phyloP scores from a whole-genome alignment of 2,797 vertebrate species.

The Characodon lateralis region DNA sequence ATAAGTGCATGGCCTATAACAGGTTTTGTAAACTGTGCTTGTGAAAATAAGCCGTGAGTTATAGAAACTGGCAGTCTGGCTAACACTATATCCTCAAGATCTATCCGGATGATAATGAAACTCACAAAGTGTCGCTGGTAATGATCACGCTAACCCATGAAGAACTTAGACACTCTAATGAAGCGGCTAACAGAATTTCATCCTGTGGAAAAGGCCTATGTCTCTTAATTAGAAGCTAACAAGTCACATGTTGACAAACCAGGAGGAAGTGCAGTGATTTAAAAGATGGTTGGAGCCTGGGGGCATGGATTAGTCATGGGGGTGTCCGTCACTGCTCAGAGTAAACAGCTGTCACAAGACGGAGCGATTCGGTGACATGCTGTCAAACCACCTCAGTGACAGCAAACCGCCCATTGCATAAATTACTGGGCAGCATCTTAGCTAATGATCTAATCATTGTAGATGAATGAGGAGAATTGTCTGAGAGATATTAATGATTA shows the following conservation, averaged over 20 bases:
- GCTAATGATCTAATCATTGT: constrained; percentile 26
- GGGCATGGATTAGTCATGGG: constrained; percentile 28
- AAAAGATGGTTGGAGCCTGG: constrained; percentile 35
- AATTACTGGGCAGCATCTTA: constrained; percentile 32
- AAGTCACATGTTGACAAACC: constrained; percentile 47
- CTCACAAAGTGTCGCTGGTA: neutral
- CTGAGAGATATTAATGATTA: constrained; percentile 28
- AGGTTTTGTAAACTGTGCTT: neutral
- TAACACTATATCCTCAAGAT: neutral
- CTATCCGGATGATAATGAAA: neutral
- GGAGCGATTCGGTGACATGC: neutral
- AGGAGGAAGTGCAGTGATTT: constrained; percentile 37
- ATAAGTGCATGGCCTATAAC: neutral
- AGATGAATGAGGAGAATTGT: constrained; percentile 20
- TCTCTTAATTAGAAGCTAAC: constrained; percentile 44
- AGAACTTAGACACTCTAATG: constrained; percentile 6
- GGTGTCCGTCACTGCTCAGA: constrained; percentile 19
- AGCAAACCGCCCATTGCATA: constrained; percentile 27
- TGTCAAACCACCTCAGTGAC: constrained; percentile 24
- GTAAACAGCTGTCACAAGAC: constrained; percentile 12
- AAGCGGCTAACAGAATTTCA: constrained; percentile 30
- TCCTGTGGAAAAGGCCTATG: constrained; percentile 14
- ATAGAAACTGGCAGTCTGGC: neutral
- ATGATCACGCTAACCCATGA: neutral
- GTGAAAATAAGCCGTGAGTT: neutral